Evolutionary conservation across 2,797 vertebrate genomes (phyloP), one percentile per base, ranked within the genome.

Genomic region (Cetoscarus ocellatus): DNA sequence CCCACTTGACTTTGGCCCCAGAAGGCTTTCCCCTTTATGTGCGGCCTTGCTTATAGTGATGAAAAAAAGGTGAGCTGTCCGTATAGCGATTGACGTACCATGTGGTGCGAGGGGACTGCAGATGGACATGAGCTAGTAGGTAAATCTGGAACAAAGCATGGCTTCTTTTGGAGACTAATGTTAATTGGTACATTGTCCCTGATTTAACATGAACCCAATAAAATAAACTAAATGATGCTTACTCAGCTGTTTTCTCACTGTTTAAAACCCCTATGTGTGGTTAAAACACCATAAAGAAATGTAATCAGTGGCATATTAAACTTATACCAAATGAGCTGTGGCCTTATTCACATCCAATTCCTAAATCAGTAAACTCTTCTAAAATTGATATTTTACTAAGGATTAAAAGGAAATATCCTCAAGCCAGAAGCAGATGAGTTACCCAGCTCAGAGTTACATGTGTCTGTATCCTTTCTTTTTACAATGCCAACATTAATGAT

Each of bases 341-440:
- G 76, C 80, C 80, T 80, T 66, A 70, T 82, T 82, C 79, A 82
- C 54, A 64, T 3, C 45, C 48, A 44, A 40, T 67, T 74, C 80
- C 73, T 42, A 73, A 78, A 49, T 75, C 70, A 75, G 42, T 67
- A 61, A 70, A 56, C 76, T 86, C 66, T 47, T 75, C 47, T 54
- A 55, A 61, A 78, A 86, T 49, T 53, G 47, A 52, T 67, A 27
- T 73, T 83, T 77, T 79, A 75, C 67, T 58, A 67, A 80, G 80
- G 76, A 80, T 81, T 80, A 79, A 74, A 52, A 61, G 70, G 73
- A 75, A 85, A 84, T 48, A 34, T 79, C 67, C 75, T 34, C 48
- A 13, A 73, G 76, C 67, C 75, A 27, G n/a, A 54, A 79, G 60
- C 82, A 82, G 77, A 85, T 80, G 73, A 75, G 61, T 79, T 85